Evolutionary conservation across 2,113 vertebrate genomes (phyloP).

Genomic region (Pachyramphus minor): DNA sequence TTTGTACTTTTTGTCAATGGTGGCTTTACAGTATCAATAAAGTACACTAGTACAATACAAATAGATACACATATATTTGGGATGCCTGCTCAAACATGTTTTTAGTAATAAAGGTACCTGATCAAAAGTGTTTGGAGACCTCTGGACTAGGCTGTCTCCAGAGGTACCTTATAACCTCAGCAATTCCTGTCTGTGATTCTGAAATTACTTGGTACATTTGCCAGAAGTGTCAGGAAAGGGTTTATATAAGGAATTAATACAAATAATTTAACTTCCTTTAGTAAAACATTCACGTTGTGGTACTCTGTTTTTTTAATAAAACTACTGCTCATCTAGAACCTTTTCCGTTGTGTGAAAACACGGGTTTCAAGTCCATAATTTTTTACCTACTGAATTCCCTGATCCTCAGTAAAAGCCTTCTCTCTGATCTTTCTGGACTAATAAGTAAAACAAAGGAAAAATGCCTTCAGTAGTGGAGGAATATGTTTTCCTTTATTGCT

Average conservation of each 20-base stretch:
- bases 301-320: not conserved
- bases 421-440: not conserved
- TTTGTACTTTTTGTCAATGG: not conserved
- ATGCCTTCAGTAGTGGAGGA: not conserved
- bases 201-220: not conserved
- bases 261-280: not conserved
- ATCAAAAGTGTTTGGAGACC: not conserved
- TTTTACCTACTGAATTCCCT: not conserved
- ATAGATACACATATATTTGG: not conserved
- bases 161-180: not conserved
- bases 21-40: not conserved
- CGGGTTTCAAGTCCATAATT: not conserved
- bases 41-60: not conserved
- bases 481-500: not conserved
- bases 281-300: not conserved
- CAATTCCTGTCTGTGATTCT: not conserved
- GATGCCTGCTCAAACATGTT: not conserved
- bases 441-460: not conserved
- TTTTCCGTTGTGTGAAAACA: not conserved
- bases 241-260: not conserved
- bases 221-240: not conserved
- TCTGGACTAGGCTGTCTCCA: not conserved
- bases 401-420: not conserved
- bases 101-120: not conserved
- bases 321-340: not conserved